Evolutionary conservation across 37 sponge, comb jelly and placozoan species (phyloP).

Genomic region (Diacarnus erythraeanus): DNA sequence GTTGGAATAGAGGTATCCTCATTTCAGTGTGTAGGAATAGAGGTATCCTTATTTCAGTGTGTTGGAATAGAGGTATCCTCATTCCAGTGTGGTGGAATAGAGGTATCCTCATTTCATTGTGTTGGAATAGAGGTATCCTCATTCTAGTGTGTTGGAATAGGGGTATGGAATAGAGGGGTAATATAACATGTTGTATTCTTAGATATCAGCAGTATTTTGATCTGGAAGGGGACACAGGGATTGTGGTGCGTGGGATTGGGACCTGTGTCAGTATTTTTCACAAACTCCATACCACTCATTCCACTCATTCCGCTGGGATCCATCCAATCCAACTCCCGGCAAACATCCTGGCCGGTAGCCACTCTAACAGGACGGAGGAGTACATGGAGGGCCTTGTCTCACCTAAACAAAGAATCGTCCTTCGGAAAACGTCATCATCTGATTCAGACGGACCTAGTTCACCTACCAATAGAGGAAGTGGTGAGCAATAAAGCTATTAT

Average conservation of each 20-base stretch:
- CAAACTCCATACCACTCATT: conserved; percentile 3
- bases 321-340: conserved; percentile 11
- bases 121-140: too few relatives aligned
- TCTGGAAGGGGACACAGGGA: conserved; percentile 88
- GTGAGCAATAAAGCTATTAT: too few relatives aligned
- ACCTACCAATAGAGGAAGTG: conserved; percentile 10
- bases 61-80: too few relatives aligned
- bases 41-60: too few relatives aligned
- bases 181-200: too few relatives aligned
- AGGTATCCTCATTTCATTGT: too few relatives aligned
- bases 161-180: too few relatives aligned
- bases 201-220: conserved; percentile 89
- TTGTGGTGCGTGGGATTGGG: conserved; percentile 92
- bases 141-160: too few relatives aligned
- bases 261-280: conserved; percentile 55
- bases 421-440: neutral
- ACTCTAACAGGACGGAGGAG: neutral
- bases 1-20: too few relatives aligned
- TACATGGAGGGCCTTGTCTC: neutral
- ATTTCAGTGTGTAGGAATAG: too few relatives aligned
- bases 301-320: neutral
- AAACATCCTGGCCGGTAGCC: neutral
- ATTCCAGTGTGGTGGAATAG: too few relatives aligned
- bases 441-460: conserved; percentile 37
- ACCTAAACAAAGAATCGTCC: neutral